Evolutionary conservation across 2,113 vertebrate genomes (phyloP).

Genomic region (Entosphenus tridentatus): DNA sequence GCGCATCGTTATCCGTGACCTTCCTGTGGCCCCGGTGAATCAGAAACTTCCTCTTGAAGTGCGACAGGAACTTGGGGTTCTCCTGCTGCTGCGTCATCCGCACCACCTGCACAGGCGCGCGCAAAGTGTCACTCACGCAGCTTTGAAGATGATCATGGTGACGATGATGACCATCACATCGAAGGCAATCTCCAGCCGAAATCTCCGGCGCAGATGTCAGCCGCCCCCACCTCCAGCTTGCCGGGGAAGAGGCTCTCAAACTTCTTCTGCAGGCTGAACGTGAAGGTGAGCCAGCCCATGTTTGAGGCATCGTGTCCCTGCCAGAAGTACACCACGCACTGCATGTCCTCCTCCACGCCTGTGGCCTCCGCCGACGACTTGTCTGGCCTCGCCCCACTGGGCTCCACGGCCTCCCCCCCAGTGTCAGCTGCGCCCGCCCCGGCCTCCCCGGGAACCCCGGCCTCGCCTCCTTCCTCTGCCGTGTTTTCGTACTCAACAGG

Average conservation of each 20-base stretch:
- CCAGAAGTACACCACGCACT: conserved; percentile 97
- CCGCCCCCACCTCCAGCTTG: conserved; percentile 46
- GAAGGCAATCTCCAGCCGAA: neutral
- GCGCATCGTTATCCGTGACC: conserved; percentile 24
- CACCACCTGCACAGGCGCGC: conserved; percentile 36
- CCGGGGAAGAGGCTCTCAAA: conserved; percentile 90
- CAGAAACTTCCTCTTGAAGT: conserved; percentile 93
- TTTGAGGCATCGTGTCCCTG: conserved; percentile 89
- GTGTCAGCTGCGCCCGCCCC: conserved; percentile 12
- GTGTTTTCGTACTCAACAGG: conserved; percentile 70
- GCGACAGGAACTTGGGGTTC: conserved; percentile 86
- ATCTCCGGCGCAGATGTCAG: neutral
- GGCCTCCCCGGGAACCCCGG: conserved; percentile 14
- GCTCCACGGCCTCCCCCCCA: conserved; percentile 23
- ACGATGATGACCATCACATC: neutral
- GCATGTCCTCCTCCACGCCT: conserved; percentile 54
- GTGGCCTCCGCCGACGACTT: too few species aligned
- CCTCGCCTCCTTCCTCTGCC: conserved; percentile 19
- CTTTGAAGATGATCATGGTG: neutral
- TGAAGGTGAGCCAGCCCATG: conserved; percentile 98
- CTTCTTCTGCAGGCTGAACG: conserved; percentile 95
- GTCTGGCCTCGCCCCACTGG: conserved; percentile 52
- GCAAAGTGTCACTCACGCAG: neutral
- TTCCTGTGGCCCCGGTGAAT: conserved; percentile 83
- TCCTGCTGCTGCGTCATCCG: conserved; percentile 98